Evolutionary conservation across 2,888 invertebrate genomes (phyloP).

Genomic region (Gari tellinella): DNA sequence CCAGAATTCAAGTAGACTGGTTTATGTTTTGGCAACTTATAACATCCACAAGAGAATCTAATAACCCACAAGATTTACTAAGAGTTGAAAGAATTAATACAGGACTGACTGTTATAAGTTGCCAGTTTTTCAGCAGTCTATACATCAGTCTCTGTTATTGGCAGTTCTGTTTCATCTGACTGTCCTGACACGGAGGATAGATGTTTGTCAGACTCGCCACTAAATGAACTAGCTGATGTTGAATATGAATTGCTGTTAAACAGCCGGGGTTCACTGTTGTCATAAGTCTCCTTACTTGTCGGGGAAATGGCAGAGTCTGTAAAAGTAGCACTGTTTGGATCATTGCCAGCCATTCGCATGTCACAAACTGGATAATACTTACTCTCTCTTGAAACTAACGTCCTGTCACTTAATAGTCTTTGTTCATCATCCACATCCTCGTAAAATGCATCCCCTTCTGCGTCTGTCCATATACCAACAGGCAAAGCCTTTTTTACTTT

Average conservation of each 20-base stretch:
- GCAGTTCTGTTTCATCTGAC: constrained; percentile 67
- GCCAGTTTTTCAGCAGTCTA: constrained; percentile 15
- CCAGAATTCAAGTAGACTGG: too few relatives aligned
- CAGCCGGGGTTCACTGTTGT: constrained; percentile 25
- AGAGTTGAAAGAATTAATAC: too few relatives aligned
- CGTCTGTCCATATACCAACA: not conserved
- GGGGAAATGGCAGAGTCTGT: constrained; percentile 23
- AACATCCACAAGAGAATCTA: too few relatives aligned
- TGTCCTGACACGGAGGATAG: constrained; percentile 61
- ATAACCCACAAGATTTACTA: too few relatives aligned
- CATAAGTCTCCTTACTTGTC: constrained; percentile 15
- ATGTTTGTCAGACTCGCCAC: constrained; percentile 59
- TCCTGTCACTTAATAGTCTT: constrained; percentile 3
- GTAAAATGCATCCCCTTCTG: not conserved
- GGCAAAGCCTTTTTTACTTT: constrained; percentile 10
- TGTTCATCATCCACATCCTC: not conserved
- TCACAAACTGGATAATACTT: not conserved
- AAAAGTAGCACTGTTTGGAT: constrained; percentile 4
- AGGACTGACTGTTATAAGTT: too few relatives aligned
- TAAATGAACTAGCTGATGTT: constrained; percentile 55
- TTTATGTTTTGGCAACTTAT: too few relatives aligned
- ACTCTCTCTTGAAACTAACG: too few relatives aligned
- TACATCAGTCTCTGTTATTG: constrained; percentile 70
- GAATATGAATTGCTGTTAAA: constrained; percentile 50
- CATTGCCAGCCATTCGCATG: not conserved